Evolutionary conservation across 2,888 invertebrate species (phyloP), one percentile per base, ranked within the genome.

Genomic region (Sepiola atlantica): DNA sequence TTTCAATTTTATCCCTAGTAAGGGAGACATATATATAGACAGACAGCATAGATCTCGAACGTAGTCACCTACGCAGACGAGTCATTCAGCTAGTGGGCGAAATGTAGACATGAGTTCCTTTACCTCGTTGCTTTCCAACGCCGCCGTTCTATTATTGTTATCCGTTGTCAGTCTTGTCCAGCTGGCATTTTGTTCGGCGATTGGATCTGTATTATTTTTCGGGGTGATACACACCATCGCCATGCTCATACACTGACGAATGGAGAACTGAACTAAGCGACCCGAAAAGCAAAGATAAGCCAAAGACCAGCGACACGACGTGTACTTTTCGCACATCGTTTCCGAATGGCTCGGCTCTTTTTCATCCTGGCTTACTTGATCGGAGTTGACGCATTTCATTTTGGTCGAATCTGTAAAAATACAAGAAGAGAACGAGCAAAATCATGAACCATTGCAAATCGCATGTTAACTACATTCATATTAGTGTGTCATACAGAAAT

Each of bases 241-340:
- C 94, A 94, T 94, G 35, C 94, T 94, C 90, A 94, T 28, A 93
- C 94, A 94, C 45, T 94, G 93, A 61, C 94, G 94, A 28, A 94
- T 91, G 18, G 93, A 57, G 45, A 94, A 91, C 45, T 93, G 32
- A 24, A 94, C 91, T 35, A 94, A n/a, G 20, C 55, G 90, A n/a
- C 90, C 90, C 55, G 45, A 35, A 24, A 92, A 92, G n/a, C 94
- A 93, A 24, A 94, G 24, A 35, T 94, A 94, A 3, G 94, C 93
- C 57, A 94, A 45, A 12, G 90, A 28, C 94, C 94, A 94, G 3
- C 94, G 94, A 90, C 94, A 94, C 45, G 94, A 94, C 14, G 57
- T 55, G 93, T 90, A 94, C 92, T 94, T 94, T 54, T 92, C 16
- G 6, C 92, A 92, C 10, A 35, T 8, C 21, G 45, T 45, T 54